Evolutionary conservation across 2,888 invertebrate species (phyloP), one percentile per base, ranked within the genome.

Genomic region (Sacculina carcini): DNA sequence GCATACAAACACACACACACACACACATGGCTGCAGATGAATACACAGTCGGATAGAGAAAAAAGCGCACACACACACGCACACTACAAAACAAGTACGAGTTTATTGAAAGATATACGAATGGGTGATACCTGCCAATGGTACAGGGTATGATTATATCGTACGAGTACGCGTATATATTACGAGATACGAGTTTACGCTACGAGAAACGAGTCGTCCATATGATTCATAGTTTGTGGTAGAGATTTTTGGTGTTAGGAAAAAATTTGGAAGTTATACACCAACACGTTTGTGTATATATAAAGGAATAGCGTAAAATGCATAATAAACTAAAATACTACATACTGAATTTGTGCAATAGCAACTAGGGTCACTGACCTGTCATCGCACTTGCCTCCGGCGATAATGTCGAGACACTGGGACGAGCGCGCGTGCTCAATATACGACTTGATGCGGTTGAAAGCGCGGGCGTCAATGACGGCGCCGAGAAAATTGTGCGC

Each of bases 401-500:
- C 82, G 24, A 96, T 65, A 48, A 99, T 75, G 60, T 77, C 75
- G 52, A 80, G 67, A 60, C 79, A 76, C 1, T 72, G 64, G 52
- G 75, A 78, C 12, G 70, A 72, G 61, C 80, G 80, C 2, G 92
- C 96, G 65, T 82, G 73, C 29, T 90, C 81, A 57, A 98, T 79
- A 64, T 92, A 96, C 12, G 77, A 70, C 53, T 78, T 75, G 63
- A 92, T 92, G 60, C 94, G 75, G 44, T 76, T 74, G 68, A 83
- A 98, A 9, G 98, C 89, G 62, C 77, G 80, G 42, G 79, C 81
- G 65, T 99, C 96, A 62, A 98, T 99, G 3, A 99, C 98, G 39
- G 96, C 92, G n/a, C 83, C 82, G 51, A 81, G 74, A 65, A 96
- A 98, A 5, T 75, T 70, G 55, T 76, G 74, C 58, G 77, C 78